phyloP scores from a whole-genome alignment of 2,888 invertebrate species.

The Hartigia nigra region DNA sequence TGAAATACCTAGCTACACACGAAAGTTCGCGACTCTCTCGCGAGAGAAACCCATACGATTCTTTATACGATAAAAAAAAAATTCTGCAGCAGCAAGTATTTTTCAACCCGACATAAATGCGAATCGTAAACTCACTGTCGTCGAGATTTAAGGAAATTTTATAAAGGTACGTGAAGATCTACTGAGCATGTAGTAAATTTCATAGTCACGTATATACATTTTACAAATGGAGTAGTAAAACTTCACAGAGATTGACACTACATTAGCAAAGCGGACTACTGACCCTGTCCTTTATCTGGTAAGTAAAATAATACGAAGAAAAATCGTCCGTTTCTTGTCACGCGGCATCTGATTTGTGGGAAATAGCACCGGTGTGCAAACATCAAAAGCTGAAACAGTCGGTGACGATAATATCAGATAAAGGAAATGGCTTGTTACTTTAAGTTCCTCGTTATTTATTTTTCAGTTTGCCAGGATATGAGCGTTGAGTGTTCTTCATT shows the following conservation, averaged over 20 bases:
- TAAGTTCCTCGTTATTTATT: not conserved
- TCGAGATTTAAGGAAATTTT: not conserved
- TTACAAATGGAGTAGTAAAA: not conserved
- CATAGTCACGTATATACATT: not conserved
- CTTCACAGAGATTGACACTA: not conserved
- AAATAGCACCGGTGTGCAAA: not conserved
- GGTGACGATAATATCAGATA: not conserved
- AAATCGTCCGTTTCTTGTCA: not conserved
- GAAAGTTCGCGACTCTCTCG: no score
- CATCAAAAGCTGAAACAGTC: not conserved
- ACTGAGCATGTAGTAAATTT: not conserved
- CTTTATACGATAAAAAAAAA: no score
- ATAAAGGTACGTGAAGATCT: not conserved
- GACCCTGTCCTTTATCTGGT: not conserved
- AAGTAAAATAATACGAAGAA: not conserved
- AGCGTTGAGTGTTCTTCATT: not conserved
- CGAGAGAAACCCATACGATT: not conserved
- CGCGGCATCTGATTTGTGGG: not conserved
- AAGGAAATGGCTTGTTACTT: constrained; percentile 6
- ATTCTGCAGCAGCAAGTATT: not conserved
- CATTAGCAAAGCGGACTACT: not conserved
- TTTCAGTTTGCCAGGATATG: not conserved
- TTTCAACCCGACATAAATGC: not conserved
- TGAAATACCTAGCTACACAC: not conserved
- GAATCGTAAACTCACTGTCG: not conserved